These are phyloP conservation scores for Gadopsis marmoratus DNA, from an alignment of 2,797 vertebrate genomes.

Conservation along the genomic window DNA sequence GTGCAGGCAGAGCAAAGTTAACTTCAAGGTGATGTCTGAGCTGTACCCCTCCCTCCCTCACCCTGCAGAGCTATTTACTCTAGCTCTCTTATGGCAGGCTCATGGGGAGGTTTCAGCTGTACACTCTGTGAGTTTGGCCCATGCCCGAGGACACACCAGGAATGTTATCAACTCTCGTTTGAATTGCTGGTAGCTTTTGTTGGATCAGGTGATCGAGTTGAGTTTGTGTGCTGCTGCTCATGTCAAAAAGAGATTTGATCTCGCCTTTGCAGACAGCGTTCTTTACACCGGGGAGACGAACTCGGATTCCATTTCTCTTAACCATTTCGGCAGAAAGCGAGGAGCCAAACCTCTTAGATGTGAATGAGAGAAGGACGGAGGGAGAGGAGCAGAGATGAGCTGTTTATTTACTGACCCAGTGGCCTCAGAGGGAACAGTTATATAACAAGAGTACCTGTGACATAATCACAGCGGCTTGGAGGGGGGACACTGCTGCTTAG, in stretches of 20 bases:
- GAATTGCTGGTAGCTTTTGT: slow-evolving; percentile 68
- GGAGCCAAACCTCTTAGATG: slow-evolving; percentile 42
- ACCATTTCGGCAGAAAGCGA: slow-evolving; percentile 43
- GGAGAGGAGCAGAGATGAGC: slow-evolving; percentile 61
- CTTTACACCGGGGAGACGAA: slow-evolving; percentile 53
- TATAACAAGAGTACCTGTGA: slow-evolving; percentile 87
- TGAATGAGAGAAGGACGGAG: slow-evolving; percentile 63
- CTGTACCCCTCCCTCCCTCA: neutral
- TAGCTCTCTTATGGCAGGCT: slow-evolving; percentile 43
- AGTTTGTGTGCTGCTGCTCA: slow-evolving; percentile 52
- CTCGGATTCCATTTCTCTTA: slow-evolving; percentile 58
- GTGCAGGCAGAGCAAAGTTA: slow-evolving; percentile 36
- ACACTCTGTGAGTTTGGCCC: slow-evolving; percentile 59
- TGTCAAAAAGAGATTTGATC: slow-evolving; percentile 74
- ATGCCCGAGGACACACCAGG: slow-evolving; percentile 74
- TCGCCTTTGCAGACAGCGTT: slow-evolving; percentile 66
- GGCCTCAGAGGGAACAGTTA: slow-evolving; percentile 85
- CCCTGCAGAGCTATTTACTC: slow-evolving; percentile 48
- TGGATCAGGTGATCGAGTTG: slow-evolving; percentile 74
- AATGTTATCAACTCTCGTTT: slow-evolving; percentile 80
- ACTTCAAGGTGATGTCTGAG: slow-evolving; percentile 64
- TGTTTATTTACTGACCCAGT: slow-evolving; percentile 86
- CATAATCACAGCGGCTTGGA: slow-evolving; percentile 84
- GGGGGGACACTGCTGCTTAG: slow-evolving; percentile 77
- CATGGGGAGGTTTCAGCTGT: slow-evolving; percentile 27